Base-by-base conservation (phyloP, 2,797 vertebrate species). In the Clarias pachynema region DNA sequence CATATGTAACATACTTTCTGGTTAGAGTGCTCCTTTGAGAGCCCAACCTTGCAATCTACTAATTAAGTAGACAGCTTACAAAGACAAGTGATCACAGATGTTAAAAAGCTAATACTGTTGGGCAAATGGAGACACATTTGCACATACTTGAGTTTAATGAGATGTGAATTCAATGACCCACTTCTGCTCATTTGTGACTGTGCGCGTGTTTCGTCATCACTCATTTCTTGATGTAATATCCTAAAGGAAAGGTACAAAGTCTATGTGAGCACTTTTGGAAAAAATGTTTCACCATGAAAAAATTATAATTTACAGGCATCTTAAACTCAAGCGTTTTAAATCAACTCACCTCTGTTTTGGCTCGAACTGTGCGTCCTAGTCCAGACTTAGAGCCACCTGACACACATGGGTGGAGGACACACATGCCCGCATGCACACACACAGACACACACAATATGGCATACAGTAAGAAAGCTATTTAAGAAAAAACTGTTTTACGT, bases 211-310 rank as follows among this genome's bases (percentile, higher is more conserved):
- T 56, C 9, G 3, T 57, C 12, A 53, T 88, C 85, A 96, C 91
- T 96, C 95, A 44, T 95, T 95, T 68, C 92, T 90, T 3, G 95
- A 95, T 0, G 94, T 95, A 87, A 96, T 95, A 72, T 94, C 95
- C 95, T 96, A 88, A 24, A 84, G 66, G n/a, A 79, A 78, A 83
- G 78, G 29, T 8, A 74, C 40, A 37, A 79, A 84, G 29, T 53
- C 5, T 31, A 26, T 62, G 59, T 79, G 31, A 86, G 16, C 24
- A 78, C 12, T 29, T 49, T 15, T 29, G 26, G 29, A 29, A 68
- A 56, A 18, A 4, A 22, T 84, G 18, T 37, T 68, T 82, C 37
- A 70, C 69, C 53, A 53, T 34, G 15, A 7, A 69, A 69, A 29
- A 26, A 75, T 20, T 26, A 15, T 29, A 29, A 31, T 75, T 31